Evolutionary conservation across 2,888 invertebrate species (phyloP).

Genomic region (Sarcophaga subvicina): DNA sequence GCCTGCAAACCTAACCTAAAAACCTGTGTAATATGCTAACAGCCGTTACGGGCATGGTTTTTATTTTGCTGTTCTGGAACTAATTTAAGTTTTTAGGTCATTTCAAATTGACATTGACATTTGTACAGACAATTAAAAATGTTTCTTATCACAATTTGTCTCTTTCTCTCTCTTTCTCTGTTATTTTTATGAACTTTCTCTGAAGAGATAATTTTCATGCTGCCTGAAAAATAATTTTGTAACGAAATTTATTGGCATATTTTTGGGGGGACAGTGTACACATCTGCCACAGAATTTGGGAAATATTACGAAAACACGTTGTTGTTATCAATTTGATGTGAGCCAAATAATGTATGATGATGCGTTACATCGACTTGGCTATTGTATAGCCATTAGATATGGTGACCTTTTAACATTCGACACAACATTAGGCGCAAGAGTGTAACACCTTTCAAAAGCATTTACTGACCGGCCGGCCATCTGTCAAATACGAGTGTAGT

Average conservation of each 20-base stretch:
- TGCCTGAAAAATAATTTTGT: constrained; percentile 12
- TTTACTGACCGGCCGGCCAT: background rate
- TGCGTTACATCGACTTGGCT: too few species aligned
- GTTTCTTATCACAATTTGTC: too few species aligned
- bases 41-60: too few species aligned
- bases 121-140: too few species aligned
- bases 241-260: constrained; percentile 45
- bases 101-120: too few species aligned
- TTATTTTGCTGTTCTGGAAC: too few species aligned
- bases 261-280: background rate
- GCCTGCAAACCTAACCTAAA: too few species aligned
- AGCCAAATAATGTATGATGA: too few species aligned
- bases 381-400: constrained; percentile 27
- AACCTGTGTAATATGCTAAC: too few species aligned
- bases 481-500: too few species aligned
- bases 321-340: constrained; percentile 48
- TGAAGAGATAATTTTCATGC: constrained; percentile 16
- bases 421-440: too few species aligned
- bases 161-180: background rate
- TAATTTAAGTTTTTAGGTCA: too few species aligned
- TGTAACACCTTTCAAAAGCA: constrained; percentile 44
- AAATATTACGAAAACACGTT: constrained; percentile 36
- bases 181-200: constrained; percentile 10
- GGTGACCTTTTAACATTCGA: constrained; percentile 33
- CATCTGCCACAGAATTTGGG: constrained; percentile 36